phyloP scores from a whole-genome alignment of 2,888 invertebrate genomes.

The Tipula helvola region DNA sequence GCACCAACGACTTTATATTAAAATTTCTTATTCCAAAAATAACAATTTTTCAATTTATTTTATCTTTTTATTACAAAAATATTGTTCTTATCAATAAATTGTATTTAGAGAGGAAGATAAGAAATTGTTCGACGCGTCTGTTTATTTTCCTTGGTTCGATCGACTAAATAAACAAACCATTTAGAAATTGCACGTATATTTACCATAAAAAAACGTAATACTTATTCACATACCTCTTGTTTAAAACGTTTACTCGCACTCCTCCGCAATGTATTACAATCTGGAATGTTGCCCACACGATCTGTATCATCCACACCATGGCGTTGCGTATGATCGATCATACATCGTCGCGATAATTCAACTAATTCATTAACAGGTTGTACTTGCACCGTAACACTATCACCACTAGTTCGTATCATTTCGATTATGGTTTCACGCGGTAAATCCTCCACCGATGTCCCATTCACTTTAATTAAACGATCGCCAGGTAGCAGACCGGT shows the following conservation, averaged over 20 bases:
- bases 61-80: not conserved
- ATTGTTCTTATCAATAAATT: not conserved
- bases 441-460: slow-evolving; percentile 69
- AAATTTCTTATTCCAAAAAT: not conserved
- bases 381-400: slow-evolving; percentile 76
- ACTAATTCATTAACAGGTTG: slow-evolving; percentile 88
- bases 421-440: slow-evolving; percentile 87
- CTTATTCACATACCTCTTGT: slow-evolving; percentile 33
- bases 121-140: not conserved
- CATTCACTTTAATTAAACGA: slow-evolving; percentile 82
- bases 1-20: not conserved
- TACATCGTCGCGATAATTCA: slow-evolving; percentile 69
- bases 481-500: slow-evolving; percentile 92
- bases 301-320: slow-evolving; percentile 14
- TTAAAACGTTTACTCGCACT: slow-evolving; percentile 71
- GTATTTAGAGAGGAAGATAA: not conserved
- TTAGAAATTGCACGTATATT: not conserved
- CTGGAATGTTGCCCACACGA: slow-evolving; percentile 24
- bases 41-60: not conserved
- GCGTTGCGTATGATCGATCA: slow-evolving; percentile 27
- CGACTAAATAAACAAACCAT: not conserved
- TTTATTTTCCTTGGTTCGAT: not conserved
- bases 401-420: slow-evolving; percentile 76
- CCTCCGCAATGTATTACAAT: slow-evolving; percentile 65
- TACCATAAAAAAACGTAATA: not conserved